Evolutionary conservation across 2,797 vertebrate species (phyloP), one percentile per base, ranked within the genome.

Genomic region (Tangara arthus): DNA sequence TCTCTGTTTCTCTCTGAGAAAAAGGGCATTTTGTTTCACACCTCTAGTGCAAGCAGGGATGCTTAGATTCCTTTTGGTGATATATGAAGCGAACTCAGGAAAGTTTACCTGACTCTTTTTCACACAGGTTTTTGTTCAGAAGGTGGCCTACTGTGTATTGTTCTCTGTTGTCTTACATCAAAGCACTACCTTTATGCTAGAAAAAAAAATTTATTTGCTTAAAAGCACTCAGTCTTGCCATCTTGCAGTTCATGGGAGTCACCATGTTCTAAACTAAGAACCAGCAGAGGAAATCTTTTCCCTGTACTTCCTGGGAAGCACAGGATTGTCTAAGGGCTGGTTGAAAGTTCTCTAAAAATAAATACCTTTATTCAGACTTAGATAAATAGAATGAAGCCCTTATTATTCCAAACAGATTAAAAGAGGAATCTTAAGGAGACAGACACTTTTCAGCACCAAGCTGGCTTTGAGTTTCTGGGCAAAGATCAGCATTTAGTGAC

Each of bases 1-100:
- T 15, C 17, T 79, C 69, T 73, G 6, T 52, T 79, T 79, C 44
- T 61, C 11, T 89, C 41, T 27, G 7, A 71, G 56, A 79, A 72
- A 81, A 79, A 78, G 75, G 20, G 26, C 68, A 60, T 93, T 82
- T 92, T 82, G 70, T 94, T 91, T 89, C 87, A 86, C 46, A 89
- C 65, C 65, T 93, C 50, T 61, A 83, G 23, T 42, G 50, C 42
- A 79, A 88, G 39, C 39, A 26, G n/a, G 23, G 22, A 5, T 3
- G 6, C 47, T 69, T 86, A 64, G 55, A 56, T 95, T 93, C 61
- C 19, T 87, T 87, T 69, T 89, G 82, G 32, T 93, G 79, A 69
- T 89, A 71, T 3, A 75, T 64, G 42, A 82, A 78, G 18, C n/a
- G 16, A 91, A 44, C n/a, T 71, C 44, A 76, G 57, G 41, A 59